Conservation (phyloP, 2,888 invertebrate genomes). For the Leptura quadrifasciata region DNA sequence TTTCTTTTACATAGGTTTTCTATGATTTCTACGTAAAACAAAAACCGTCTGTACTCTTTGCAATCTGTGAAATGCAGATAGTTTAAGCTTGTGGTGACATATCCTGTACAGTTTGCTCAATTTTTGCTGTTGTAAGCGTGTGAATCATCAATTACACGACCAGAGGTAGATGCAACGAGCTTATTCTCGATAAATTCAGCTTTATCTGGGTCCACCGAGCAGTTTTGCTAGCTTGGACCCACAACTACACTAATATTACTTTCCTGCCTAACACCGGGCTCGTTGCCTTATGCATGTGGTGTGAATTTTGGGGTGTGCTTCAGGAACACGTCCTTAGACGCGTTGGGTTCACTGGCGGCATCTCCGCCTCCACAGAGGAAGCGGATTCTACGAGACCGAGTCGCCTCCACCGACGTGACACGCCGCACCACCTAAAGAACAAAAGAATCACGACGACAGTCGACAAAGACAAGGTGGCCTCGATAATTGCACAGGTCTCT, state of each 20-base stretch:
- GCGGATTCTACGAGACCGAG: constrained; percentile 77
- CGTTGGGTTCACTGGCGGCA: constrained; percentile 80
- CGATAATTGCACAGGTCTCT: constrained; percentile 82
- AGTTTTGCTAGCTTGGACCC: neutral
- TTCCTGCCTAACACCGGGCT: constrained; percentile 19
- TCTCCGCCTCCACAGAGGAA: constrained; percentile 71
- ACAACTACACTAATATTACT: constrained; percentile 6
- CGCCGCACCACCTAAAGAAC: constrained; percentile 99
- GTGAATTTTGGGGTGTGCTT: constrained; percentile 31
- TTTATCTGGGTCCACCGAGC: neutral
- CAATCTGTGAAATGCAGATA: no score
- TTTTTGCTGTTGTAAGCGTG: no score
- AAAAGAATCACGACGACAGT: constrained; percentile 87
- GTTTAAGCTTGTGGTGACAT: no score
- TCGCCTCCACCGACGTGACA: constrained; percentile 92
- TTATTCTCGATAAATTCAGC: neutral
- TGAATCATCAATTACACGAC: no score
- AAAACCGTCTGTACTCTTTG: no score
- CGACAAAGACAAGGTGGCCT: constrained; percentile 84
- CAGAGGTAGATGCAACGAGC: neutral
- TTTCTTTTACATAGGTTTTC: no score
- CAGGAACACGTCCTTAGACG: constrained; percentile 75
- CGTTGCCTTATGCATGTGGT: constrained; percentile 13
- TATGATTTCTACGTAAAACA: no score
- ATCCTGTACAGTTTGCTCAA: no score